These are phyloP conservation scores for Morpho deidamia DNA, from an alignment of 2,888 invertebrate species.

Conservation along the genomic window DNA sequence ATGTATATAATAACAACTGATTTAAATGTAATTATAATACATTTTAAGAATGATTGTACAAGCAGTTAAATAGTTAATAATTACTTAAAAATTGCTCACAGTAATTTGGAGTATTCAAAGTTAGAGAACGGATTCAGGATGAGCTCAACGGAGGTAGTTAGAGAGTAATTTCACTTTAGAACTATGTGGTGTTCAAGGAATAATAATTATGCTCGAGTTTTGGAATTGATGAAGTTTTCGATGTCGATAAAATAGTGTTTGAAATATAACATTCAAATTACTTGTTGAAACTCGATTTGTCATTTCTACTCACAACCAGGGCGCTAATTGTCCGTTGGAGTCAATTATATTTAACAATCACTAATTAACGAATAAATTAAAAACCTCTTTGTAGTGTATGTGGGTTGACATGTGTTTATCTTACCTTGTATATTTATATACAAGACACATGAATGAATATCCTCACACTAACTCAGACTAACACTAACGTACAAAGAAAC, in stretches of 20 bases:
- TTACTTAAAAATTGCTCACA: conserved; percentile 45
- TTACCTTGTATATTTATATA: too few relatives aligned
- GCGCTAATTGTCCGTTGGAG: too few relatives aligned
- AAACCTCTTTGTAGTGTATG: too few relatives aligned
- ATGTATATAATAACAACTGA: background rate
- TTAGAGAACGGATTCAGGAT: conserved; percentile 47
- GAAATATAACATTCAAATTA: background rate
- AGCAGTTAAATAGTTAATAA: conserved; percentile 43
- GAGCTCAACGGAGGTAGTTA: conserved; percentile 34
- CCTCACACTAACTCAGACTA: too few relatives aligned
- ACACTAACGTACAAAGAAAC: too few relatives aligned
- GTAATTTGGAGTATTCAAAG: conserved; percentile 44
- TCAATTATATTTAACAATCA: too few relatives aligned
- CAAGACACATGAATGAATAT: too few relatives aligned
- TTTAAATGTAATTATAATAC: background rate
- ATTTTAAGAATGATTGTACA: conserved; percentile 28
- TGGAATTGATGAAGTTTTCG: conserved; percentile 25
- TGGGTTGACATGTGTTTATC: too few relatives aligned
- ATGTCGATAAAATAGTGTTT: conserved; percentile 11
- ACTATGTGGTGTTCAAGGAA: conserved; percentile 37
- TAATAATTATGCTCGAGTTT: conserved; percentile 30
- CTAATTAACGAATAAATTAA: too few relatives aligned
- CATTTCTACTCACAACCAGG: too few relatives aligned
- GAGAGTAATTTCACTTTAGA: conserved; percentile 34
- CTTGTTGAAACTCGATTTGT: too few relatives aligned